Evolutionary conservation across 2,113 vertebrate genomes (phyloP), one percentile per base, ranked within the genome.

Genomic region (Periophthalmodon schlosseri): DNA sequence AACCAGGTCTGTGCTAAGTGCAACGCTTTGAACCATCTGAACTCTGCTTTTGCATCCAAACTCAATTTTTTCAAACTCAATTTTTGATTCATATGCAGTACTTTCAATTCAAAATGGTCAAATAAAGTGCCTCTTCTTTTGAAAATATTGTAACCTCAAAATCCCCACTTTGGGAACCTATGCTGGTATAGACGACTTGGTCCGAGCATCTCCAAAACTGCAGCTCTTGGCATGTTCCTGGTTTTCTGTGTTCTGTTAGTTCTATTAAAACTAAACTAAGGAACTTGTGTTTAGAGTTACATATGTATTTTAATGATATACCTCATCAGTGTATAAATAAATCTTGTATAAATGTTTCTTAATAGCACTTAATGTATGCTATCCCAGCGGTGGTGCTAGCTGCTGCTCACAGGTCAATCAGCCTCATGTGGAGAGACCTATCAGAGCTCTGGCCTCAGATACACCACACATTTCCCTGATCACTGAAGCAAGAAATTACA

Each of bases 1-100:
- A 91, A 91, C 78, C 50, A 49, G 24, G 61, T 68, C 76, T 80
- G 69, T 82, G 61, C 75, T 68, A 75, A 69, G 63, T 80, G 88
- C 83, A 91, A 91, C 52, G 13, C 80, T 81, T 74, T 87, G 74
- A 80, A 90, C 79, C 69, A 57, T 39, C 77, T 75, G 67, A 71
- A 76, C 73, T 69, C 77, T 82, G 54, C 54, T 5, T 11, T n/a
- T 61, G 21, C 5, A 20, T 15, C 60, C 60, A 63, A 63, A 34
- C 60, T 34, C 28, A 63, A 18, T n/a, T n/a, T n/a, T n/a, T n/a
- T n/a, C n/a, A n/a, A n/a, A n/a, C n/a, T n/a, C n/a, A n/a, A n/a
- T n/a, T 44, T 44, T 44, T 10, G 39, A 44, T 44, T 44, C 28
- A 28, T 28, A 28, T 28, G 28, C 28, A 28, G 28, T 28, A 28